phyloP scores from a whole-genome alignment of 2,113 vertebrate species.

The Silurus glanis region DNA sequence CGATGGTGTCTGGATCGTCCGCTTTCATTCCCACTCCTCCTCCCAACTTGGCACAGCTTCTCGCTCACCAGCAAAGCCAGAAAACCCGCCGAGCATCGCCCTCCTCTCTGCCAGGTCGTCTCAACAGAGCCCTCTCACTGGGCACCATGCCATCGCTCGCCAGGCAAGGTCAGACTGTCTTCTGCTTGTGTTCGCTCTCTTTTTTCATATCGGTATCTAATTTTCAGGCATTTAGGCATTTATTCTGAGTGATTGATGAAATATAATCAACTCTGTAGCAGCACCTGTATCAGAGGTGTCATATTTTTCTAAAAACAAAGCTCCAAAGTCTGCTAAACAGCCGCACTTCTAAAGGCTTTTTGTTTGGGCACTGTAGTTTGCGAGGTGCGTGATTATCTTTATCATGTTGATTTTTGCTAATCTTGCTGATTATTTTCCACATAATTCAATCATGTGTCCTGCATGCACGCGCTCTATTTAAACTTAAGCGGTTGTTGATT shows the following conservation, averaged over 20 bases:
- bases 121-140: constrained; percentile 85
- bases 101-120: constrained; percentile 86
- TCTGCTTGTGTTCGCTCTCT: neutral
- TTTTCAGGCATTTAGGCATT: neutral
- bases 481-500: neutral
- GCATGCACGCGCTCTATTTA: neutral
- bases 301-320: neutral
- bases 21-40: constrained; percentile 82
- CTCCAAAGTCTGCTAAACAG: neutral
- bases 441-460: neutral
- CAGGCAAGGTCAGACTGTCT: constrained; percentile 76
- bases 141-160: constrained; percentile 89
- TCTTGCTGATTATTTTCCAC: neutral
- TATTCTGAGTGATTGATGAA: neutral
- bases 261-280: neutral
- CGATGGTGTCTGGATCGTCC: constrained; percentile 56
- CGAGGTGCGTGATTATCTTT: neutral
- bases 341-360: neutral
- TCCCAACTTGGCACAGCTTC: constrained; percentile 81
- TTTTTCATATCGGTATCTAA: neutral
- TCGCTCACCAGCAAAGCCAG: constrained; percentile 77
- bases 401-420: neutral
- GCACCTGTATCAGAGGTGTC: neutral
- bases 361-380: neutral
- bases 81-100: constrained; percentile 76